These are phyloP conservation scores for Cliona cf. orientalis DNA, from an alignment of 37 sponge, comb jelly and placozoan species.

Conservation along the genomic window DNA sequence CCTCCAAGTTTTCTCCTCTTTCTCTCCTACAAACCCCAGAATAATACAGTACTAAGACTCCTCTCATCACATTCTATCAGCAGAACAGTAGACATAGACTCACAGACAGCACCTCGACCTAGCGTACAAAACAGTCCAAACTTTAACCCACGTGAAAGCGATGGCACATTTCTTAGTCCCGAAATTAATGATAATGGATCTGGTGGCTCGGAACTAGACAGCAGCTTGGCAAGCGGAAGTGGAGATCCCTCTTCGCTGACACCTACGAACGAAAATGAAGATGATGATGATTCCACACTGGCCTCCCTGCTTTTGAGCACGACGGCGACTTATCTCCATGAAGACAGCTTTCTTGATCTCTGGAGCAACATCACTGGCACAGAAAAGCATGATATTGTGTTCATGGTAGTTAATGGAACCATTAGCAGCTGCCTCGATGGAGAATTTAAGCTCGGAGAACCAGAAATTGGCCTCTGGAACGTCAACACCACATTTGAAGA, in stretches of 20 bases:
- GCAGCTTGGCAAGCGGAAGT: not conserved
- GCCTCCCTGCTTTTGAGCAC: slow-evolving; percentile 31
- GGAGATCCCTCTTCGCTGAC: not conserved
- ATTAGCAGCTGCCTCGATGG: slow-evolving; percentile 66
- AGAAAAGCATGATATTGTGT: slow-evolving; percentile 15
- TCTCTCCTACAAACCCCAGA: slow-evolving; percentile 59
- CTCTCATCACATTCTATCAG: slow-evolving; percentile 6
- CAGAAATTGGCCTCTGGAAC: slow-evolving; percentile 24
- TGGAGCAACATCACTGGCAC: slow-evolving; percentile 18
- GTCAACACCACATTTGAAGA: not conserved
- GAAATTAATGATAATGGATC: no score
- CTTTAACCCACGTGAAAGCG: no score
- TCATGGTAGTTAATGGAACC: slow-evolving; percentile 43
- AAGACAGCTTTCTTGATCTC: slow-evolving; percentile 8
- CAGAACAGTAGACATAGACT: no score
- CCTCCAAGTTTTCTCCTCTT: slow-evolving; percentile 52
- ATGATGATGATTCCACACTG: not conserved
- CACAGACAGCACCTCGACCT: no score
- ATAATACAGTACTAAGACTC: slow-evolving; percentile 53
- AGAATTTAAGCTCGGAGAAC: not conserved
- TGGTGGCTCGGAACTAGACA: no score
- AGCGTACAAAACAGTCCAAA: no score
- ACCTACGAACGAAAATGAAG: not conserved
- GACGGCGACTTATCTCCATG: slow-evolving; percentile 23
- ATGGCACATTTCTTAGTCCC: no score